A percentile compares a stretch with the other conserved stretches of the same genome.
phyloP scores from a whole-genome alignment of 2,888 invertebrate genomes.

The Digitonthophagus gazella region DNA sequence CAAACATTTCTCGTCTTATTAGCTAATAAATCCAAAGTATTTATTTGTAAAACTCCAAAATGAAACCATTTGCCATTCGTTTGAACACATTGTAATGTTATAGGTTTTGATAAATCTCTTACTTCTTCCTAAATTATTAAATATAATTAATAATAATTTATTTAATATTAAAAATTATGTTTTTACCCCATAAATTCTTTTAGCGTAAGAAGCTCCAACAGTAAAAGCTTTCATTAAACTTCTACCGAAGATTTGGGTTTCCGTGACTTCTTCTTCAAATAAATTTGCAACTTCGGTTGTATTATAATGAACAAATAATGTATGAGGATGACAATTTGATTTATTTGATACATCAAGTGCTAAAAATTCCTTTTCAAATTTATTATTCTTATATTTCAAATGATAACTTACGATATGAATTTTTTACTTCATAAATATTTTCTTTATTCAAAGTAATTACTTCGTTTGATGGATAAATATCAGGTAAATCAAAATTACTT shows the following conservation, averaged over 20 bases:
- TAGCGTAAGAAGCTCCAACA: conserved; percentile 74
- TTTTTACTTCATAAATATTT: conserved; percentile 63
- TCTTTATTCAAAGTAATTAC: conserved; percentile 64
- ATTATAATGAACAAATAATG: conserved; percentile 72
- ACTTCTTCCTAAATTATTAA: conserved; percentile 57
- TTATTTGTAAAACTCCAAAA: conserved; percentile 81
- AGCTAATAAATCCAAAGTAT: conserved; percentile 68
- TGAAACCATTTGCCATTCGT: conserved; percentile 75
- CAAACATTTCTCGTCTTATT: conserved; percentile 71
- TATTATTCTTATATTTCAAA: neutral
- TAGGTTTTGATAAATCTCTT: conserved; percentile 69
- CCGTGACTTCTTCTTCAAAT: conserved; percentile 66
- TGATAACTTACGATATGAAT: conserved; percentile 67
- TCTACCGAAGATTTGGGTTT: conserved; percentile 66
- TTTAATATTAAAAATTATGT: neutral
- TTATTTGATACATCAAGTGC: conserved; percentile 53
- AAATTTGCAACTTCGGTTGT: conserved; percentile 64
- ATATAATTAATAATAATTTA: neutral
- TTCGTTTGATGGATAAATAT: conserved; percentile 72
- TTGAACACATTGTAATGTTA: conserved; percentile 80
- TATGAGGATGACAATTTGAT: conserved; percentile 67
- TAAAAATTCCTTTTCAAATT: conserved; percentile 44
- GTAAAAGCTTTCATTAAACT: conserved; percentile 73
- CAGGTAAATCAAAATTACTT: conserved; percentile 60
- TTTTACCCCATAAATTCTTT: conserved; percentile 69